Percentiles rank a stretch among this genome's conserved stretches.
Evolutionary conservation across 2,797 vertebrate species (phyloP).

Genomic region (Eulemur rubriventer): DNA sequence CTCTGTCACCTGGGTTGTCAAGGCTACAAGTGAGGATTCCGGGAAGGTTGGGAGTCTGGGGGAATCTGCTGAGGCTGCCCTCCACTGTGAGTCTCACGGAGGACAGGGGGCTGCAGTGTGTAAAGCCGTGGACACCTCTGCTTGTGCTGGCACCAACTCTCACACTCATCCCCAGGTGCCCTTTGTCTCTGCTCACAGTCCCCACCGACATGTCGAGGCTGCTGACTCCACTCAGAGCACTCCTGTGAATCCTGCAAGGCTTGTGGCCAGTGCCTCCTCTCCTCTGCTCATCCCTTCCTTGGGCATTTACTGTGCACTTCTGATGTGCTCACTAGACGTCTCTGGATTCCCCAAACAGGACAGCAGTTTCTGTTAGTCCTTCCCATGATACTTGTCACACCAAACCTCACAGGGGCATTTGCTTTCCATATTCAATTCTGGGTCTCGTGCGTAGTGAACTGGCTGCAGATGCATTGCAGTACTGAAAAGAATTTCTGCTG

Average conservation of each 20-base stretch:
- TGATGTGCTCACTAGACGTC: background rate
- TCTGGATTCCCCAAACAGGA: no score
- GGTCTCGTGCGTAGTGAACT: fast-evolving
- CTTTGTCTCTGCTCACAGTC: fast-evolving
- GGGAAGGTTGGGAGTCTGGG: fast-evolving
- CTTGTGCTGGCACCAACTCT: fast-evolving
- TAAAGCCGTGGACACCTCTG: background rate
- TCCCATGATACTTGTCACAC: fast-evolving
- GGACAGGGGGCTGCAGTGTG: fast-evolving
- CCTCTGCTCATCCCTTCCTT: background rate
- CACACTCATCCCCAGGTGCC: fast-evolving
- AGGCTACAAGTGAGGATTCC: background rate
- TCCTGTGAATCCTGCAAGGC: fast-evolving
- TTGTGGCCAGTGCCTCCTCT: fast-evolving
- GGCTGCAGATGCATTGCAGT: no score
- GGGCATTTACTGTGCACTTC: fast-evolving
- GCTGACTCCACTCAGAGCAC: fast-evolving
- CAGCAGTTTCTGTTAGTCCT: background rate
- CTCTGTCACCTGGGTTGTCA: fast-evolving
- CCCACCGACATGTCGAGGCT: fast-evolving
- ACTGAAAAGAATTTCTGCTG: background rate
- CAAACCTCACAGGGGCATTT: background rate
- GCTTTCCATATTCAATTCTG: background rate
- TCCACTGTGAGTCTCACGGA: fast-evolving
- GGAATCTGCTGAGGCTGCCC: fast-evolving